Conservation (phyloP, 2,888 invertebrate genomes). For the Caprella mutica region DNA sequence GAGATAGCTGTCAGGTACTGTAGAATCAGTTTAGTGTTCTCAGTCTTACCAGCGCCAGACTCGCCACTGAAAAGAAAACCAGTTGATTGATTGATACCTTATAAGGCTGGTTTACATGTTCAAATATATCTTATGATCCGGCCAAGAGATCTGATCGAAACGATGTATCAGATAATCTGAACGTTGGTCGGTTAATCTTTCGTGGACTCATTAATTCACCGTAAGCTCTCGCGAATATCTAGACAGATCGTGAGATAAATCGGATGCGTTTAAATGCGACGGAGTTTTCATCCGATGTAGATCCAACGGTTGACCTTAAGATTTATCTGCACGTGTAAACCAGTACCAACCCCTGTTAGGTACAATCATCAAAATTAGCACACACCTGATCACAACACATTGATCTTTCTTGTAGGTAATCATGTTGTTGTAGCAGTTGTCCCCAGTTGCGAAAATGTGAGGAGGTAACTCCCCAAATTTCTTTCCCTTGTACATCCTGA, state of each 20-base stretch:
- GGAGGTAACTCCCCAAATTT: constrained; percentile 97
- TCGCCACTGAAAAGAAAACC: constrained; percentile 65
- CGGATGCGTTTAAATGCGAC: too few species aligned
- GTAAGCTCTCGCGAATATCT: background rate
- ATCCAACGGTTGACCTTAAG: too few species aligned
- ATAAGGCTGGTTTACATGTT: too few species aligned
- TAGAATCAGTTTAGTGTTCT: constrained; percentile 93
- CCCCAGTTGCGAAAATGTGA: constrained; percentile 98
- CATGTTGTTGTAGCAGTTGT: constrained; percentile 97
- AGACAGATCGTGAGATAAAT: too few species aligned
- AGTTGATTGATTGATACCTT: too few species aligned
- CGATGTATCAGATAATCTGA: too few species aligned
- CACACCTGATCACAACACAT: constrained; percentile 89
- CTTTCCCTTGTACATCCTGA: constrained; percentile 88
- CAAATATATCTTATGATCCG: too few species aligned
- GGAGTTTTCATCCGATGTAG: too few species aligned
- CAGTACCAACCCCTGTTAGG: background rate
- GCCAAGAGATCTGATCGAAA: too few species aligned
- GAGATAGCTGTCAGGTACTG: constrained; percentile 97
- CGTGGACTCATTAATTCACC: background rate
- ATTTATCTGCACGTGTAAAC: too few species aligned
- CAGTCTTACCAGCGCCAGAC: constrained; percentile 97
- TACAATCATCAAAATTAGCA: too few species aligned
- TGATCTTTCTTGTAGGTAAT: constrained; percentile 82
- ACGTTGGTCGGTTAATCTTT: background rate